phyloP scores from a whole-genome alignment of 2,888 invertebrate genomes.

The Orthosia cruda region DNA sequence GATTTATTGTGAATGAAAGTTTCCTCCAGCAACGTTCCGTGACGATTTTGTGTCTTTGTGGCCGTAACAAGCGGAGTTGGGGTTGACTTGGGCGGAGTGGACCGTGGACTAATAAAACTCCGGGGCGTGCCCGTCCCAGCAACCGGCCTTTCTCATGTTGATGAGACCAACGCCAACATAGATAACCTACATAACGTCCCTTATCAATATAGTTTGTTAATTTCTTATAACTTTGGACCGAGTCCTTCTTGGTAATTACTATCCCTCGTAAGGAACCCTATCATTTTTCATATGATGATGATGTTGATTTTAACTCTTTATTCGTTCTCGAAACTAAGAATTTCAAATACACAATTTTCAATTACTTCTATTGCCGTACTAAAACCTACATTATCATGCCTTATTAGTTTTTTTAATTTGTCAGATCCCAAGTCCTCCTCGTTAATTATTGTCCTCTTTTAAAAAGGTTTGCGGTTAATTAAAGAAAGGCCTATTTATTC shows the following conservation, averaged over 20 bases:
- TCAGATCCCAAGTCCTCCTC: too few relatives aligned
- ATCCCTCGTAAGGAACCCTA: background rate
- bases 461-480: constrained; percentile 41
- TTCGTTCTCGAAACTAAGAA: too few relatives aligned
- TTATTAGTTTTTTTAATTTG: too few relatives aligned
- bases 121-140: constrained; percentile 79
- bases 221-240: constrained; percentile 22
- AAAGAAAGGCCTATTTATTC: constrained; percentile 28
- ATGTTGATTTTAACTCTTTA: too few relatives aligned
- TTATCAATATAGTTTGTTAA: constrained; percentile 53
- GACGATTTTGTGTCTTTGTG: constrained; percentile 74
- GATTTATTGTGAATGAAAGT: constrained; percentile 71
- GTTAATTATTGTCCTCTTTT: constrained; percentile 15
- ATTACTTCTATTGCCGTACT: too few relatives aligned
- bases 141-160: constrained; percentile 86
- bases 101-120: constrained; percentile 85
- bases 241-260: constrained; percentile 5
- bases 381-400: too few relatives aligned
- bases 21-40: constrained; percentile 69
- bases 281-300: too few relatives aligned
- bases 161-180: constrained; percentile 76
- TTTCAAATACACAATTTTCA: too few relatives aligned
- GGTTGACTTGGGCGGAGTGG: constrained; percentile 70
- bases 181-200: constrained; percentile 51
- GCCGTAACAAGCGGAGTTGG: constrained; percentile 70